Conservation (phyloP, 2,797 vertebrate genomes). For the Enteromius treurensis region DNA sequence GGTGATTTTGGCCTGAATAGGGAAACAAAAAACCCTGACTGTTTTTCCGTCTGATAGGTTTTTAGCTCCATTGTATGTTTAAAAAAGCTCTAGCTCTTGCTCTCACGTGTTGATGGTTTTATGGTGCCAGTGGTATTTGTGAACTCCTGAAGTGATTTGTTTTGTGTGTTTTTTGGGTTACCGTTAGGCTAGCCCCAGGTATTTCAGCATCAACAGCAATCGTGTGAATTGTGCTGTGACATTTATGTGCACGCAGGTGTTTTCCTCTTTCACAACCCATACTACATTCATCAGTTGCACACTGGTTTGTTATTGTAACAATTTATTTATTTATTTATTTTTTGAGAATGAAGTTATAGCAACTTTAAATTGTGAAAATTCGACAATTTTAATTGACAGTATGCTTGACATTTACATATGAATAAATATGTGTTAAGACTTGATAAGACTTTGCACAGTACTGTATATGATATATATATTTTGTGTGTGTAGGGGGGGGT, state of each 20-base stretch:
- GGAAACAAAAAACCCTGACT: neutral
- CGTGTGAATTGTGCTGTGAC: constrained; percentile 62
- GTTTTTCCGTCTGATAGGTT: neutral
- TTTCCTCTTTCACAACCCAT: constrained; percentile 11
- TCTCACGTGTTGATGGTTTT: neutral
- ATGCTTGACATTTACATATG: too few relatives aligned
- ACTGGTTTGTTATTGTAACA: neutral
- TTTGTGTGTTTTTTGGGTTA: constrained; percentile 63
- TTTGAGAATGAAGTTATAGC: too few relatives aligned
- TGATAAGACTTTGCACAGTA: too few relatives aligned
- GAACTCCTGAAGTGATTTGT: neutral
- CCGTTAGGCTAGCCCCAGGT: constrained; percentile 68
- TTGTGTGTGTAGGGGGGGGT: too few relatives aligned
- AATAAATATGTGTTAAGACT: too few relatives aligned
- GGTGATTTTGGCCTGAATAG: neutral
- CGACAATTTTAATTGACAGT: too few relatives aligned
- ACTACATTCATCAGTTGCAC: neutral
- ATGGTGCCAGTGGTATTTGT: neutral
- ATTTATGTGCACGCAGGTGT: constrained; percentile 5
- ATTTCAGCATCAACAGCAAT: constrained; percentile 64
- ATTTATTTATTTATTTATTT: too few relatives aligned
- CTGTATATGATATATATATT: too few relatives aligned
- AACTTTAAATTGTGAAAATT: too few relatives aligned
- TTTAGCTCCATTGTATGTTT: constrained; percentile 9
- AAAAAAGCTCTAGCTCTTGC: neutral